Conservation (phyloP, 2,113 vertebrate species). For the Eulemur rufifrons region DNA sequence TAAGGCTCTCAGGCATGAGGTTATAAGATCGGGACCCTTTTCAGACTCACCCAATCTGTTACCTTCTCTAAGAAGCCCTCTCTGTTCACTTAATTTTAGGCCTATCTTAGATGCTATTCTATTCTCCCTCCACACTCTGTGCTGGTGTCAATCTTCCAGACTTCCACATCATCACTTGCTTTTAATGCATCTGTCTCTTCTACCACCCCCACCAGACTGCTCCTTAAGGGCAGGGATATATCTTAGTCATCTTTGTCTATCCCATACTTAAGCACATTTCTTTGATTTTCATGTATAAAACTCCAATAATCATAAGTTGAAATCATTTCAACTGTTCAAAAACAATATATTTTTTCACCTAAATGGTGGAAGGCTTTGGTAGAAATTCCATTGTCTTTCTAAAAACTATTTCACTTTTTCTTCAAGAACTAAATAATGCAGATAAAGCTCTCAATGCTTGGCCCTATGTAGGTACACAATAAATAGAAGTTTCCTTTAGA, state of each 20-base stretch:
- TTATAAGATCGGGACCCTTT: neutral
- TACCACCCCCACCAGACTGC: neutral
- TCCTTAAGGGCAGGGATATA: neutral
- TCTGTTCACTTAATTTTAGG: neutral
- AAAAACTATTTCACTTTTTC: neutral
- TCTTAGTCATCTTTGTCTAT: neutral
- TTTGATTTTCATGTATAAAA: neutral
- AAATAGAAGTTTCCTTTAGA: neutral
- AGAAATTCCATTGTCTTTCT: neutral
- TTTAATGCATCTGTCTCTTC: neutral
- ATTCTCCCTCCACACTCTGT: neutral
- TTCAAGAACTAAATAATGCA: constrained; percentile 11
- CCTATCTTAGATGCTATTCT: neutral
- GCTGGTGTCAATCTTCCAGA: neutral
- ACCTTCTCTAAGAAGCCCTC: neutral
- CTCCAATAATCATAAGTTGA: neutral
- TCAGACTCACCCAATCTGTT: neutral
- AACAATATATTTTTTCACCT: neutral
- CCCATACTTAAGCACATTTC: neutral
- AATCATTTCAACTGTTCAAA: neutral
- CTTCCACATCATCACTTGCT: neutral
- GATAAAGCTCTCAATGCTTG: neutral
- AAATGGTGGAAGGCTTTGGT: neutral
- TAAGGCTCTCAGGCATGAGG: neutral
- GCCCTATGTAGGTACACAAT: neutral